Percentiles rank a stretch among this genome's conserved stretches.
Conservation (phyloP, 2,797 vertebrate genomes). For the Karalla daura region DNA sequence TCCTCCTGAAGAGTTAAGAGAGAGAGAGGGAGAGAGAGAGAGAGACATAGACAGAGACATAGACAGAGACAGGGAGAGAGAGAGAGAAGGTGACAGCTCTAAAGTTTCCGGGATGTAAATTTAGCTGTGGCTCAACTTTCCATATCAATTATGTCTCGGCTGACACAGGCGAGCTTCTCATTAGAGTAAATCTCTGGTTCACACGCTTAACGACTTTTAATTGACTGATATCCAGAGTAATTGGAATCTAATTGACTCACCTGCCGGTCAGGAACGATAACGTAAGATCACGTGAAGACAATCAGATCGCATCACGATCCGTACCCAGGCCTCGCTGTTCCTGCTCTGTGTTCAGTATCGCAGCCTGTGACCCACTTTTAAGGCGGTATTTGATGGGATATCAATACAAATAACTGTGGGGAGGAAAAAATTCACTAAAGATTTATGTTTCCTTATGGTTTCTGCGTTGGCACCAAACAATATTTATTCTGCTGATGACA, state of each 20-base stretch:
- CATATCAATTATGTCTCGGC: not conserved
- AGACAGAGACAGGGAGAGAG: constrained; percentile 3
- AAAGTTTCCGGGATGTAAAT: not conserved
- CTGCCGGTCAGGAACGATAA: not conserved
- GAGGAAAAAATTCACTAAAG: not conserved
- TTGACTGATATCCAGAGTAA: not conserved
- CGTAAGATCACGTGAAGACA: not conserved
- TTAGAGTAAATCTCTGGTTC: not conserved
- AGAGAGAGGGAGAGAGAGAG: not conserved
- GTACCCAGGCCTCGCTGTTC: not conserved
- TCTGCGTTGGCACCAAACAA: not conserved
- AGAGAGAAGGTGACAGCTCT: constrained; percentile 1
- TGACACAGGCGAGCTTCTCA: not conserved
- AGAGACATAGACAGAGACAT: not conserved
- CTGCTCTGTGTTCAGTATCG: not conserved
- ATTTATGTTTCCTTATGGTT: not conserved
- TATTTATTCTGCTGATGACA: too few relatives aligned
- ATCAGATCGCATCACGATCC: not conserved
- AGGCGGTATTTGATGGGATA: not conserved
- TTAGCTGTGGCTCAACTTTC: not conserved
- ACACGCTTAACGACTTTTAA: not conserved
- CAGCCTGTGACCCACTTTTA: not conserved
- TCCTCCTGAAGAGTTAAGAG: constrained; percentile 15
- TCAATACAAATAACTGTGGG: not conserved
- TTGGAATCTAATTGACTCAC: too few relatives aligned